Evolutionary conservation across 2,113 vertebrate species (phyloP), one percentile per base, ranked within the genome.

Genomic region (Copsychus sechellarum): DNA sequence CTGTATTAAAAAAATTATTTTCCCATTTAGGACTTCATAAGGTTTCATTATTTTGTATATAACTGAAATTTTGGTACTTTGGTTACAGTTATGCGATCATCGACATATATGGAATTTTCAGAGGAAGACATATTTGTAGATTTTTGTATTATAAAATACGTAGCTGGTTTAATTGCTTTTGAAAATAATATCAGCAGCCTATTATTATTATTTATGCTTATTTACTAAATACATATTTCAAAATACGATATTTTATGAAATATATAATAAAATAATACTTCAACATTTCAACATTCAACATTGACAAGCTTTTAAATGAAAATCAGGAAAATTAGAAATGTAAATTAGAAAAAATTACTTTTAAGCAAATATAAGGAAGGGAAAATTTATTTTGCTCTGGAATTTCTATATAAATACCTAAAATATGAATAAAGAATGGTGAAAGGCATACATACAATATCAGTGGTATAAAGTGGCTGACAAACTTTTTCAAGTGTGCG

Each of bases 381-480:
- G 8, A 74, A 65, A 28, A 38, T 12, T 58, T 65, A 12, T 43
- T 88, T 77, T 77, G 13, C 31, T 15, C 43, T 57, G 12, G 11
- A 16, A 51, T 50, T 60, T 91, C 31, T 81, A 56, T 15, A 28
- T 42, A 69, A 77, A 77, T 33, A 69, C 23, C 20, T 82, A 43
- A 81, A 81, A 12, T 58, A 34, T 31, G 14, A 14, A 57, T 48
- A 88, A 33, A 71, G 26, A 36, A 82, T 38, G 8, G 77, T n/a
- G 31, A 95, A 94, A 95, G 50, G 18, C n/a, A 81, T 93, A 98
- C 98, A 98, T 98, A 99, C 98, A 83, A 98, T 83, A 82, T 99
- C 98, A 86, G 83, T 97, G 81, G 93, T 98, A 89, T 99, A 99
- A 78, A 99, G 98, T 25, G 98, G 98, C 10, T 98, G 98, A 91